A percentile compares a stretch with the other conserved stretches of the same genome.
Conservation (phyloP, 1,140 invertebrate genomes). For the Bombus superbus region DNA sequence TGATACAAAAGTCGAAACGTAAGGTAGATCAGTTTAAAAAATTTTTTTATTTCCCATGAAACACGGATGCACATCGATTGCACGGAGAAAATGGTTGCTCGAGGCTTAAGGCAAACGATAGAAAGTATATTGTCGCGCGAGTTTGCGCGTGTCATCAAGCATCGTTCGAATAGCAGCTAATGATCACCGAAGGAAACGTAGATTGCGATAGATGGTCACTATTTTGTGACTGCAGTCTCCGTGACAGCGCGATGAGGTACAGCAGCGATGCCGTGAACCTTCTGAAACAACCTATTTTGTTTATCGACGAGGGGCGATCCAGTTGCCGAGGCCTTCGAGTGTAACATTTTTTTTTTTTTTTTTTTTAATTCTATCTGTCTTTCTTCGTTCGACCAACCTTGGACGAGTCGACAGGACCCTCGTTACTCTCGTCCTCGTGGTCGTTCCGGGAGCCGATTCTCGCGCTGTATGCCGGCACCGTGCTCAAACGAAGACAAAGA, state of each 20-base stretch:
- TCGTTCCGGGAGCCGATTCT: not conserved
- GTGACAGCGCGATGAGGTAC: constrained; percentile 4
- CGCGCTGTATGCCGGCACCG: constrained; percentile 14
- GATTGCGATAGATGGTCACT: constrained; percentile 43
- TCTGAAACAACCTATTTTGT: constrained; percentile 50
- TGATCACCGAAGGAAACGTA: constrained; percentile 21
- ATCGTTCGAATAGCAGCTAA: not conserved
- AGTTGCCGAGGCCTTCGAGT: not conserved
- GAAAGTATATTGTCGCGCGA: not conserved
- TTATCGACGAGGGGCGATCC: constrained; percentile 28
- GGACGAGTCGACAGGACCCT: not conserved
- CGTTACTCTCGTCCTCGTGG: not conserved
- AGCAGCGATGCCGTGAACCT: not conserved
- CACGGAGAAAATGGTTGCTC: not conserved
- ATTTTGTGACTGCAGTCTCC: constrained; percentile 26
- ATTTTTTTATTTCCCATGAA: constrained; percentile 16
- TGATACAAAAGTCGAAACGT: not conserved
- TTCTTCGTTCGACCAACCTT: constrained; percentile 37
- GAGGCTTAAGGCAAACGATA: not conserved
- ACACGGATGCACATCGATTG: not conserved
- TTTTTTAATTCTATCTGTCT: not conserved
- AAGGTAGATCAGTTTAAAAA: not conserved
- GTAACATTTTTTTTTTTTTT: not conserved
- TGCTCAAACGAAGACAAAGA: constrained; percentile 62
- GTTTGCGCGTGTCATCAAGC: not conserved